Evolutionary conservation across 2,888 invertebrate genomes (phyloP).

Genomic region (Hirtodrosophila trivittata): DNA sequence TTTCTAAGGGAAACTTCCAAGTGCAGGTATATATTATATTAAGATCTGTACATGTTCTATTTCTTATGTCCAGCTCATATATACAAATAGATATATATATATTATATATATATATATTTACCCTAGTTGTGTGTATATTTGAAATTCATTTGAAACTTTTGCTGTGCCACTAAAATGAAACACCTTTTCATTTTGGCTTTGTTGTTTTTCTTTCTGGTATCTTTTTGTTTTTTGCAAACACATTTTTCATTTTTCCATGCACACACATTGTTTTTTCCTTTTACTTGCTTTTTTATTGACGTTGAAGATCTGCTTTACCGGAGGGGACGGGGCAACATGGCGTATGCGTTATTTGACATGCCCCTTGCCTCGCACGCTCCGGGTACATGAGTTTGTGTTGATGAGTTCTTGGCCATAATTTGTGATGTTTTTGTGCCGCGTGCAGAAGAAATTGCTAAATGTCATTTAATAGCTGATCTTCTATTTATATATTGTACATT

Average conservation of each 20-base stretch:
- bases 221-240: constrained; percentile 10
- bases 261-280: constrained; percentile 1
- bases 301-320: constrained; percentile 24
- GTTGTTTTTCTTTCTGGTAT: constrained; percentile 15
- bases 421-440: constrained; percentile 53
- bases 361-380: background rate
- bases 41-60: no score
- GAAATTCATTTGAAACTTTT: constrained; percentile 59
- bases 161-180: constrained; percentile 67
- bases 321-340: no score
- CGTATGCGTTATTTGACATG: background rate
- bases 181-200: constrained; percentile 58
- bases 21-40: constrained; percentile 24
- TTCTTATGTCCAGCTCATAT: no score
- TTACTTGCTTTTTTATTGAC: constrained; percentile 48
- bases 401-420: constrained; percentile 18
- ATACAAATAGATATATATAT: constrained; percentile 18
- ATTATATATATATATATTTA: constrained; percentile 11
- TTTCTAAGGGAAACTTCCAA: no score
- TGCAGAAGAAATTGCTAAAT: constrained; percentile 53
- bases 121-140: constrained; percentile 13
- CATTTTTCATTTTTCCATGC: constrained; percentile 24
- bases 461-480: constrained; percentile 35
- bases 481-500: constrained; percentile 31
- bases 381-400: no score